Percentiles rank a stretch among this genome's conserved stretches.
Conservation (phyloP, 2,113 vertebrate species). For the Raphicerus campestris region DNA sequence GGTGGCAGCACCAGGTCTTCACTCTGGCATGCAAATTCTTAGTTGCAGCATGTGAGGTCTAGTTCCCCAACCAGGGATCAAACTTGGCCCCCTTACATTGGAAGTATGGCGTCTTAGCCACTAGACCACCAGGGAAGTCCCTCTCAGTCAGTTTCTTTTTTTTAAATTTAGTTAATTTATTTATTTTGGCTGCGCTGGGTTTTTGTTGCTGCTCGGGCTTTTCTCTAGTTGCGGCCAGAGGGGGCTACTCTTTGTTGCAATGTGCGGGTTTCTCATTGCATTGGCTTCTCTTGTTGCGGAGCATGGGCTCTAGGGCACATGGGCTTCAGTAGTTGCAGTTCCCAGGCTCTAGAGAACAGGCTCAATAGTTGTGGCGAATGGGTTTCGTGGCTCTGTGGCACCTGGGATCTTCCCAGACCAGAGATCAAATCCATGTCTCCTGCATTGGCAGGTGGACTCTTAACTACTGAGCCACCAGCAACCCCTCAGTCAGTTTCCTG, state of each 20-base stretch:
- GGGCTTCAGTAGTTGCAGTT: background rate
- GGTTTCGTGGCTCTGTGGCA: background rate
- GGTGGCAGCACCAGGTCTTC: background rate
- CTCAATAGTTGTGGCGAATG: background rate
- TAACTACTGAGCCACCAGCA: background rate
- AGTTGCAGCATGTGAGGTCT: background rate
- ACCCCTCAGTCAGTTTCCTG: background rate
- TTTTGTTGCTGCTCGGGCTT: background rate
- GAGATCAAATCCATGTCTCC: background rate
- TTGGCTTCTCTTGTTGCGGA: background rate
- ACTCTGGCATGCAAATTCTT: background rate
- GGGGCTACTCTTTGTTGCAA: background rate
- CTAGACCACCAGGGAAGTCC: background rate
- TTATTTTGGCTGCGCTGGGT: background rate
- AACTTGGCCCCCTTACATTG: background rate
- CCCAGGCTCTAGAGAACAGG: background rate
- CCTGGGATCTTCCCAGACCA: background rate
- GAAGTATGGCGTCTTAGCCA: background rate
- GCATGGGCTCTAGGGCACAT: background rate
- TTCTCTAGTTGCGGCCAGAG: background rate
- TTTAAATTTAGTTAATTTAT: accelerated
- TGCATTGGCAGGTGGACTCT: background rate
- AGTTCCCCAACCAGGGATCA: background rate
- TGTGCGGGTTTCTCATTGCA: accelerated
- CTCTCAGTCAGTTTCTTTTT: background rate